Percentiles rank a stretch among this genome's conserved stretches.
Evolutionary conservation across 2,113 vertebrate genomes (phyloP).

Genomic region (Andinoacara biseriatus): DNA sequence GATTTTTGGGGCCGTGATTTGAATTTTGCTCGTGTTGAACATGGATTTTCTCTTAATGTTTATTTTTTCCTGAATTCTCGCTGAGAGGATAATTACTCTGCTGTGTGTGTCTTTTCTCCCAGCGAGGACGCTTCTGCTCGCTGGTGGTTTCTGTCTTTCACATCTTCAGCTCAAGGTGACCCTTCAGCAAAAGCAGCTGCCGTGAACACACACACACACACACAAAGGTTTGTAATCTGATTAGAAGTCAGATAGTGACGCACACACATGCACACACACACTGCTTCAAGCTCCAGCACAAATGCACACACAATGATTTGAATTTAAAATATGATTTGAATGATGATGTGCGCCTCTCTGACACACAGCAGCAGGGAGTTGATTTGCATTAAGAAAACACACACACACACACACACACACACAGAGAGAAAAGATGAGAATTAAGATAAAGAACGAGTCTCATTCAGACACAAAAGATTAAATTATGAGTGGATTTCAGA

Average conservation of each 20-base stretch:
- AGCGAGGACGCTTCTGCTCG: neutral
- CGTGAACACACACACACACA: neutral
- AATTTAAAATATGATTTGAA: slow-evolving; percentile 45
- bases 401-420: neutral
- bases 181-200: slow-evolving; percentile 11
- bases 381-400: slow-evolving; percentile 4
- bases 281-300: neutral
- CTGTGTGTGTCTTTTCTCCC: neutral
- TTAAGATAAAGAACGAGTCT: slow-evolving; percentile 36
- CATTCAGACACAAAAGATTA: slow-evolving; percentile 38
- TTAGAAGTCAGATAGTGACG: slow-evolving; percentile 29
- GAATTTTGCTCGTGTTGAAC: neutral
- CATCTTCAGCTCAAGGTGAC: slow-evolving; percentile 48
- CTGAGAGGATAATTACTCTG: neutral
- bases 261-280: slow-evolving; percentile 4
- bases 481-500: slow-evolving; percentile 31
- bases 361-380: slow-evolving; percentile 15
- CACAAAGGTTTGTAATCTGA: slow-evolving; percentile 45
- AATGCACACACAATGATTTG: slow-evolving; percentile 5
- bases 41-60: neutral
- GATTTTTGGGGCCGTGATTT: neutral
- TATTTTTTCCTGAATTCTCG: neutral
- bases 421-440: neutral
- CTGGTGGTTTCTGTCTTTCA: slow-evolving; percentile 2
- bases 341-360: slow-evolving; percentile 21